Percentiles rank a stretch among this genome's conserved stretches.
Evolutionary conservation across 1,140 invertebrate genomes (phyloP).

Genomic region (Piezodorus guildinii): DNA sequence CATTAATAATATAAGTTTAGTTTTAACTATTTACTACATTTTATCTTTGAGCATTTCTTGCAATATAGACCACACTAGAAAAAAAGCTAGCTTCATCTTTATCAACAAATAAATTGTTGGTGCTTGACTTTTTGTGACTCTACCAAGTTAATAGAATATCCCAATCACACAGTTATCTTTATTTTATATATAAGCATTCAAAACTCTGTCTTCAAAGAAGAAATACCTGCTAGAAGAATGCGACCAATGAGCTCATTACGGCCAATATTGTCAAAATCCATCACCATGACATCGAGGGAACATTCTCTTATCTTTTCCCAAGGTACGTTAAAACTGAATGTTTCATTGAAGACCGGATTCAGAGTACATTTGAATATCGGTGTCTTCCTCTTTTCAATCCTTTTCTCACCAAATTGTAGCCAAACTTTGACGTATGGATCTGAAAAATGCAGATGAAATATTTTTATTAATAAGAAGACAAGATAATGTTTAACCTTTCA

Average conservation of each 20-base stretch:
- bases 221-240: constrained; percentile 70
- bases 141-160: too few relatives aligned
- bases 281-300: constrained; percentile 81
- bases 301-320: constrained; percentile 91
- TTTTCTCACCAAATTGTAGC: constrained; percentile 87
- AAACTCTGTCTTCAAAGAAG: too few relatives aligned
- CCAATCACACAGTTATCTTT: too few relatives aligned
- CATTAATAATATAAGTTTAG: too few relatives aligned
- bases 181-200: too few relatives aligned
- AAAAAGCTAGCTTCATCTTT: too few relatives aligned
- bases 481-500: too few relatives aligned
- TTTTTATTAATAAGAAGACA: background rate
- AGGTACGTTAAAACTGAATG: constrained; percentile 83
- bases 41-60: too few relatives aligned
- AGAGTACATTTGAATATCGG: constrained; percentile 86
- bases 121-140: too few relatives aligned
- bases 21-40: too few relatives aligned
- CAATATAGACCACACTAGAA: too few relatives aligned
- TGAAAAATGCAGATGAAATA: constrained; percentile 37
- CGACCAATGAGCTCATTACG: constrained; percentile 84
- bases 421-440: constrained; percentile 95
- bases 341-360: constrained; percentile 86
- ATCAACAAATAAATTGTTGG: too few relatives aligned
- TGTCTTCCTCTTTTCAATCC: constrained; percentile 92
- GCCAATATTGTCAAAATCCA: constrained; percentile 91